Base-by-base conservation (phyloP, 2,888 invertebrate species). In the Aphidius colemani region DNA sequence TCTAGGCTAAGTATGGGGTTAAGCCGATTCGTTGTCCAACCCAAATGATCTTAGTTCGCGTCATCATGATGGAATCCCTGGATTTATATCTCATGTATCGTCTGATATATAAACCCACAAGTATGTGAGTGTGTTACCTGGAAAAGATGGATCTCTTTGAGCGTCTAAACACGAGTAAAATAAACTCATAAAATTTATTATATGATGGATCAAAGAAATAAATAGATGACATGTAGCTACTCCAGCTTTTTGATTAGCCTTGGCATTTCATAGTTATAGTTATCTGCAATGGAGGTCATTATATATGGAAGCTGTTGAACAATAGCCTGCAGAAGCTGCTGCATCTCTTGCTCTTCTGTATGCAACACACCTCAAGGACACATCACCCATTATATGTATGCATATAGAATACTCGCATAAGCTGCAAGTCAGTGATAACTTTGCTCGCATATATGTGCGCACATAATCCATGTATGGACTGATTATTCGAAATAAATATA, bases 261-360 rank as follows among this genome's bases (percentile, higher is more conserved):
- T 39, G 53, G 49, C 55, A 55, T 64, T 64, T 61, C 60, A 60
- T 64, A 60, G 40, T 51, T 51, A n/a, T n/a, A 60, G 60, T 51
- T 64, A 64, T 64, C 64, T 57, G 56, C 64, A 61, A 61, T 64
- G 45, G 53, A 59, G 30, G 30, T 44, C 53, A 59, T 59, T 56
- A 59, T 55, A 59, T 57, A 48, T 39, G 46, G 46, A 46, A n/a
- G 11, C 11, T 44, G 44, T 41, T 45, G 57, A 57, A 57, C 57
- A 57, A 57, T 57, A 30, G 57, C 30, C 11, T n/a, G n/a, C n/a
- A 53, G 40, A 8, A 11, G 46, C 30, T 57, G 48, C n/a, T 3
- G 43, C 18, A 45, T 46, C n/a, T 30, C 46, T 45, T 39, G 45
- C 30, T 39, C 39, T 57, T 57, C 57, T 57, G 11, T 48, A 46